Evolutionary conservation across 2,113 vertebrate species (phyloP).

Genomic region (Callionymus lyra): DNA sequence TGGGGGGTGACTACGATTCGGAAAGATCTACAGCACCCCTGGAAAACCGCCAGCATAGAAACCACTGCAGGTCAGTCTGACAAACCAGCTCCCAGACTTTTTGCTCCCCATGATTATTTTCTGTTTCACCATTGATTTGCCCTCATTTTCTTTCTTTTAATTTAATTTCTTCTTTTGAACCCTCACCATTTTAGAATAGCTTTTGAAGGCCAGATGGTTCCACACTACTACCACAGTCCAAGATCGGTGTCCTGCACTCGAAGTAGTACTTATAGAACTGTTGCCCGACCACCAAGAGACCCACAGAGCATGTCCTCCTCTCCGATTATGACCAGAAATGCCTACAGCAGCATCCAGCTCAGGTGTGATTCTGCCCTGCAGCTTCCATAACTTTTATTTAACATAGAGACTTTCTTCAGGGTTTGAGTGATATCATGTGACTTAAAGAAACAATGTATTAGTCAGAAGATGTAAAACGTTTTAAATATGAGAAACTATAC

Average conservation of each 20-base stretch:
- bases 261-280: slow-evolving; percentile 84
- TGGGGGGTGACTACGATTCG: slow-evolving; percentile 56
- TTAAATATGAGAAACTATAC: no score
- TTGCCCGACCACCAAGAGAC: slow-evolving; percentile 73
- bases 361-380: slow-evolving; percentile 64
- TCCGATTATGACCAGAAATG: slow-evolving; percentile 83
- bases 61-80: slow-evolving; percentile 47
- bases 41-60: slow-evolving; percentile 53
- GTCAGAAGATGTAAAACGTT: no score
- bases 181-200: slow-evolving; percentile 37
- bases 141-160: no score
- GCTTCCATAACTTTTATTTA: slow-evolving; percentile 1
- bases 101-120: slow-evolving; percentile 10
- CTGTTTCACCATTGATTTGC: slow-evolving; percentile 16
- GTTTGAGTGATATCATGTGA: no score
- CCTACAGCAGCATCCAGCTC: slow-evolving; percentile 91
- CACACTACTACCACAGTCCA: slow-evolving; percentile 36
- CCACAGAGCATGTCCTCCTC: slow-evolving; percentile 84
- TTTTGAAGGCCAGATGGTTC: slow-evolving; percentile 41
- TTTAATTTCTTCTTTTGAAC: slow-evolving; percentile 12
- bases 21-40: slow-evolving; percentile 50
- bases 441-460: no score
- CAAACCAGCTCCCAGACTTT: background rate
- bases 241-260: slow-evolving; percentile 78
- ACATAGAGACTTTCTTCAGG: no score